A percentile compares a stretch with the other conserved stretches of the same genome.
phyloP scores from a whole-genome alignment of 2,888 invertebrate genomes.

The Homarus gammarus region DNA sequence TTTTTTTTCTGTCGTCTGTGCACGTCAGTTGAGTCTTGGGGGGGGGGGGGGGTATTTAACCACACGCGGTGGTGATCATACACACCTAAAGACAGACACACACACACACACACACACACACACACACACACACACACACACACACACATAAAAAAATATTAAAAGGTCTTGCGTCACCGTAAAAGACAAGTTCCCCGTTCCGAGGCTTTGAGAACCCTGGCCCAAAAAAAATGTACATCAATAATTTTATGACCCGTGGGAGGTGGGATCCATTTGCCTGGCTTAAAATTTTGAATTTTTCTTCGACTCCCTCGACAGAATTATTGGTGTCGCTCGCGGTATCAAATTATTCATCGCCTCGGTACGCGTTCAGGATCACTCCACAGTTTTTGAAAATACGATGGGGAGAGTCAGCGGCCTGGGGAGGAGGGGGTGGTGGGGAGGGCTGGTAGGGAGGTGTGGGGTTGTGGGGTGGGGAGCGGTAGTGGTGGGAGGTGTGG shows the following conservation, averaged over 20 bases:
- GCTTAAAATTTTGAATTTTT: slow-evolving; percentile 42
- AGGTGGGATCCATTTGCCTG: slow-evolving; percentile 47
- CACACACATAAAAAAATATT: too few species aligned
- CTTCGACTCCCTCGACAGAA: slow-evolving; percentile 18
- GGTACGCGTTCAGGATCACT: not conserved
- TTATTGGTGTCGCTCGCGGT: slow-evolving; percentile 1
- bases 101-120: too few species aligned
- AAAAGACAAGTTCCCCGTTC: too few species aligned
- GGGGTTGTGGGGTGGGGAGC: not conserved
- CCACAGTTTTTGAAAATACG: not conserved
- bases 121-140: too few species aligned
- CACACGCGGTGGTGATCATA: too few species aligned
- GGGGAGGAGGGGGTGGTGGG: not conserved
- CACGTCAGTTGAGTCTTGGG: too few species aligned
- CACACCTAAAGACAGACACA: too few species aligned
- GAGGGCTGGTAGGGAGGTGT: not conserved
- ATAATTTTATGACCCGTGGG: slow-evolving; percentile 66
- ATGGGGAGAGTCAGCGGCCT: not conserved
- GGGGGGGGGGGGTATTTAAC: too few species aligned
- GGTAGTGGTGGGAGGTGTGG: not conserved
- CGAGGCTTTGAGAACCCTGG: not conserved
- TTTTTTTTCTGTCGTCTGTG: too few species aligned
- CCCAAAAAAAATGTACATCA: slow-evolving; percentile 57
- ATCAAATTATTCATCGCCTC: slow-evolving; percentile 32
- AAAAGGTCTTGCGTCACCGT: not conserved